Conservation (phyloP, 2,113 vertebrate genomes). For the Grammomys dolichurus region DNA sequence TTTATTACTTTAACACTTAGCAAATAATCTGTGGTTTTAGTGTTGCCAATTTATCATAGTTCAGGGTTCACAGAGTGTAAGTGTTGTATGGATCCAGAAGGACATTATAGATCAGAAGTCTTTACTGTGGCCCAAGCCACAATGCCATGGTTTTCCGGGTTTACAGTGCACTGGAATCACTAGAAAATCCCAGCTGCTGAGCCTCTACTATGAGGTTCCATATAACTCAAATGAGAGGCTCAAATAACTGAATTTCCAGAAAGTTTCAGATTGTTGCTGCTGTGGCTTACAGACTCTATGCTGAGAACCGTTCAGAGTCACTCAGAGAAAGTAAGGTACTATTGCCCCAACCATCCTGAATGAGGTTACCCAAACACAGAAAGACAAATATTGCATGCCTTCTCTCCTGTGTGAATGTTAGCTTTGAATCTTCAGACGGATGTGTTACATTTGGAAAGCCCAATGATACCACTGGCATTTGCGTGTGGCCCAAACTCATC, state of each 20-base stretch:
- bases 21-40: background rate
- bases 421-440: background rate
- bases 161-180: background rate
- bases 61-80: background rate
- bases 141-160: background rate
- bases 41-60: background rate
- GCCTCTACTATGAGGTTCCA: background rate
- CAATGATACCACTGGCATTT: background rate
- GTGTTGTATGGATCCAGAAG: background rate
- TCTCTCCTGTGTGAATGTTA: background rate
- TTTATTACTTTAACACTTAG: background rate
- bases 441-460: background rate
- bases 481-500: slow-evolving; percentile 4
- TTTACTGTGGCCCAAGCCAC: background rate
- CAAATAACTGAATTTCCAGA: background rate
- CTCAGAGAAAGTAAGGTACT: background rate
- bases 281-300: background rate
- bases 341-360: background rate
- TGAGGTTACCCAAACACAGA: background rate
- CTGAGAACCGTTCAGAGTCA: background rate
- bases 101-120: background rate
- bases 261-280: background rate
- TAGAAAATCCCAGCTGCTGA: background rate
- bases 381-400: background rate
- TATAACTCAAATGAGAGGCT: background rate